Conservation (phyloP, 2,113 vertebrate genomes). For the Scophthalmus maximus region DNA sequence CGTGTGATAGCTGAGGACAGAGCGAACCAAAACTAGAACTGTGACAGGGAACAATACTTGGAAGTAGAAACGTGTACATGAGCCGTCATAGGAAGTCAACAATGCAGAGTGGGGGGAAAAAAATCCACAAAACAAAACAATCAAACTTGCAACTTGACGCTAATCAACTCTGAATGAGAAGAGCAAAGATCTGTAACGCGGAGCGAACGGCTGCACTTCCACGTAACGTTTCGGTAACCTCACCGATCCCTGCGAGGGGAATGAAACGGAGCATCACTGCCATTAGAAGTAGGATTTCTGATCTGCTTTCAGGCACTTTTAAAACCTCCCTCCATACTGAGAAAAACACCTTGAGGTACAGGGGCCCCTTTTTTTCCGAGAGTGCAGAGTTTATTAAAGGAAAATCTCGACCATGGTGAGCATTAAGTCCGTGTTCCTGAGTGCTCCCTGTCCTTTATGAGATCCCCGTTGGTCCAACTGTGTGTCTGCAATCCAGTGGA, state of each 20-base stretch:
- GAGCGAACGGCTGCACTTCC: conserved; percentile 14
- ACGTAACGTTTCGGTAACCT: conserved; percentile 53
- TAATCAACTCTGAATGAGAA: conserved; percentile 39
- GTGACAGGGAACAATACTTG: conserved; percentile 72
- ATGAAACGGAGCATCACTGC: conserved; percentile 17
- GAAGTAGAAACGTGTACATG: conserved; percentile 63
- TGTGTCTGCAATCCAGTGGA: not conserved
- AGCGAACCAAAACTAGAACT: conserved; percentile 22
- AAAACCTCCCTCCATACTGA: conserved; percentile 13
- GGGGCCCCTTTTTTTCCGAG: conserved; percentile 32
- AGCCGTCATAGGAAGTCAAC: conserved; percentile 59
- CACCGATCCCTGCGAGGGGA: conserved; percentile 31
- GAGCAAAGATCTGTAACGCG: conserved; percentile 1
- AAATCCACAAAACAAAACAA: conserved; percentile 37
- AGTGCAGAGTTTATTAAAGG: conserved; percentile 51
- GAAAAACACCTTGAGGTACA: conserved; percentile 21
- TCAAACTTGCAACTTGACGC: conserved; percentile 28
- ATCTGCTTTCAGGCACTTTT: conserved; percentile 28
- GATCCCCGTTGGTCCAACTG: conserved; percentile 11
- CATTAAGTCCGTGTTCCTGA: not conserved
- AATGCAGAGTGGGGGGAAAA: conserved; percentile 36
- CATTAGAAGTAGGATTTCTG: conserved; percentile 20
- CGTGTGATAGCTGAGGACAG: conserved; percentile 20
- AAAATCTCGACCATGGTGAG: conserved; percentile 31
- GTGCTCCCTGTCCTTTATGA: conserved; percentile 17